A percentile compares a stretch with the other conserved stretches of the same genome.
Evolutionary conservation across 2,888 invertebrate species (phyloP).

Genomic region (Euproctis similis): DNA sequence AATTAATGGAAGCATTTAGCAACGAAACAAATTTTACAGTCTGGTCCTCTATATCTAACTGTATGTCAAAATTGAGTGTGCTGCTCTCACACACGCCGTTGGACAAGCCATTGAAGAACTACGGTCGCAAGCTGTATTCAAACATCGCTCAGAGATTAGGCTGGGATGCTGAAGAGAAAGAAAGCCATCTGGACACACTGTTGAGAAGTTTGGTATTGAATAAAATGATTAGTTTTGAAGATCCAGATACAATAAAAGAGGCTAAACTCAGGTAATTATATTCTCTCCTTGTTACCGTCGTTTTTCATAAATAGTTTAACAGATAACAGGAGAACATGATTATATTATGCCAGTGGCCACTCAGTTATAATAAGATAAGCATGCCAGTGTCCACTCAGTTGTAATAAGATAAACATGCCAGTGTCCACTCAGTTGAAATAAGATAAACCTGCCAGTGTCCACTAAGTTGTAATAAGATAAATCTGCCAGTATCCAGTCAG

Average conservation of each 20-base stretch:
- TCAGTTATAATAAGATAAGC: too few species aligned
- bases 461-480: too few species aligned
- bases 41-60: conserved; percentile 90
- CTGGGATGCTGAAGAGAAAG: conserved; percentile 88
- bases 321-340: not conserved
- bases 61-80: conserved; percentile 83
- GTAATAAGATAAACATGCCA: too few species aligned
- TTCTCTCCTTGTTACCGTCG: not conserved
- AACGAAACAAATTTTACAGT: conserved; percentile 95
- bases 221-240: conserved; percentile 87
- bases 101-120: conserved; percentile 82
- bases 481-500: too few species aligned
- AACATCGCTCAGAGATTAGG: conserved; percentile 85
- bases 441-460: too few species aligned
- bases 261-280: conserved; percentile 78
- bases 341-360: too few species aligned
- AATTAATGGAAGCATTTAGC: conserved; percentile 88
- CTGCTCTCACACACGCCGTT: conserved; percentile 88
- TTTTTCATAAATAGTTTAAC: not conserved
- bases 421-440: too few species aligned
- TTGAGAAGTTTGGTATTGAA: conserved; percentile 89
- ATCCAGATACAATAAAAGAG: conserved; percentile 84
- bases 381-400: too few species aligned
- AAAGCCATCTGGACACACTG: conserved; percentile 91
- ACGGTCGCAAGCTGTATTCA: conserved; percentile 82